phyloP scores from a whole-genome alignment of 2,888 invertebrate genomes.

The Dicycla oo region DNA sequence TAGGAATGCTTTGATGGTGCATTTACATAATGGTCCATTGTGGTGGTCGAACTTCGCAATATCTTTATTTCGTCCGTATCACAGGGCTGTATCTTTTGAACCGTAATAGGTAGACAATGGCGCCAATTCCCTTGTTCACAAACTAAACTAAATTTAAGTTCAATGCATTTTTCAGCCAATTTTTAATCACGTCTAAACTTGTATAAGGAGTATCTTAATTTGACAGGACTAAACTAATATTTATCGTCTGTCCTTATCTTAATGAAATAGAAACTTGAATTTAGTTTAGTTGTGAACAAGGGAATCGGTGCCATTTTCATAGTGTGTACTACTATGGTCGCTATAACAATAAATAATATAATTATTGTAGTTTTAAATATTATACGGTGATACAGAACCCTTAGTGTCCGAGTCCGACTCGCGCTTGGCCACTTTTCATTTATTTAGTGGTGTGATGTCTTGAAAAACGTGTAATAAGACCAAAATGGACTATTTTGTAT shows the following conservation, averaged over 20 bases:
- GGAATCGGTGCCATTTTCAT: no score
- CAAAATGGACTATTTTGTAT: conserved; percentile 15
- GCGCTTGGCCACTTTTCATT: no score
- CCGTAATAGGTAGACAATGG: not conserved
- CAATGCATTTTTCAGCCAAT: no score
- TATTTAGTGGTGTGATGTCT: not conserved
- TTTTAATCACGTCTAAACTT: no score
- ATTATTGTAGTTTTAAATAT: not conserved
- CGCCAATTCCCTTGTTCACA: no score
- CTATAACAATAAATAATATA: not conserved
- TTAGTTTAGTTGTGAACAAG: no score
- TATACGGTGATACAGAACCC: not conserved
- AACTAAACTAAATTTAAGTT: no score
- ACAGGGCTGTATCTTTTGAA: not conserved
- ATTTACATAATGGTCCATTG: conserved; percentile 24
- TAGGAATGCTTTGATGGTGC: conserved; percentile 56
- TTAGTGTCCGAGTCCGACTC: not conserved
- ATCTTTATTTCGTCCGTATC: not conserved
- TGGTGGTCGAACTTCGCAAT: conserved; percentile 4
- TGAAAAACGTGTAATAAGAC: not conserved
- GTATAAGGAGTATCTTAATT: no score
- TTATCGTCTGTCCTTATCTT: no score
- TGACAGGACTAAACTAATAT: no score
- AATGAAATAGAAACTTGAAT: no score
- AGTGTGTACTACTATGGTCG: not conserved